Base-by-base conservation (phyloP, 2,888 invertebrate species). In the Pogonocherus hispidulus region DNA sequence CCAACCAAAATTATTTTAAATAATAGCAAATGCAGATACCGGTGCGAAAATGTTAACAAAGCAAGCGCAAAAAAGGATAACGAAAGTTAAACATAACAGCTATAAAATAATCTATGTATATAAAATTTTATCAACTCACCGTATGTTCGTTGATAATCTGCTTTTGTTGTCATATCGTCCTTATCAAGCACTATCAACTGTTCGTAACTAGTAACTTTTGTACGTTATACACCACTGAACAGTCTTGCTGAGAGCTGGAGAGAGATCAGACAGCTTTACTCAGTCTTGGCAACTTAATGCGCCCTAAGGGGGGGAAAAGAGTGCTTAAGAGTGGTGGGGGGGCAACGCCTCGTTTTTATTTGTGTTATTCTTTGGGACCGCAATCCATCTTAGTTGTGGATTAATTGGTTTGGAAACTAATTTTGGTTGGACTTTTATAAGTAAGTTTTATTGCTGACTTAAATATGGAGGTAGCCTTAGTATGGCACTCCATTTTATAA, bases 71-170 rank as follows among this genome's bases (percentile, higher is more conserved):
- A 63, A 67, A 69, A 67, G 59, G 64, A 67, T 67, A 66, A 67
- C 63, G 44, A 71, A 70, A 76, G 66, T 71, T 66, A 66, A 71
- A 59, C 68, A 71, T 63, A 73, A 77, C 78, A 76, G 76, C 79
- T 78, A 82, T 80, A 81, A 81, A 79, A 77, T 81, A 83, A 83
- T 83, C 82, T 82, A 80, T 81, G 81, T 82, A 78, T 82, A 81
- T 82, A 81, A 82, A 81, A 81, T 79, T 80, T 83, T 83, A 83
- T 83, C 83, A 79, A 84, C 84, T 84, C 74, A 84, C 84, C 84
- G 83, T 84, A 84, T 75, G 82, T 74, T 78, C 83, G 82, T 76
- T 84, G 84, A 83, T 84, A 84, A 83, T 83, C 83, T 76, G 82
- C 79, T 81, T 84, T 84, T 77, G 83, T 82, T 79, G 83, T 82